These are phyloP conservation scores for Acholoe squamosa DNA, from an alignment of 2,888 invertebrate species.

Conservation along the genomic window DNA sequence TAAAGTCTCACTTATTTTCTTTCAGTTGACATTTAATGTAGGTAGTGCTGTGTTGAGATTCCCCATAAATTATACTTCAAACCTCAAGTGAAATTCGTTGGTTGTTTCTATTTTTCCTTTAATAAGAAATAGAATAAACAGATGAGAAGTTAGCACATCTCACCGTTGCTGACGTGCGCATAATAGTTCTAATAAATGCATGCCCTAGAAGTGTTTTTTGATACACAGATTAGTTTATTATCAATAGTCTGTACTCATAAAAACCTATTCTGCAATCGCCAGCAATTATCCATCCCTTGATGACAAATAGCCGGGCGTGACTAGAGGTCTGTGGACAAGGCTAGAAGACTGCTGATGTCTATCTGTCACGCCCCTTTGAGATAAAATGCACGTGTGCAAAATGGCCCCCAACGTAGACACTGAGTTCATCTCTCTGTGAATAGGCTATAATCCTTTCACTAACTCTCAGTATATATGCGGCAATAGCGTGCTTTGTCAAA, in stretches of 20 bases:
- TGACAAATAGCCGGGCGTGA: constrained; percentile 14
- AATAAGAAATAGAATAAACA: not conserved
- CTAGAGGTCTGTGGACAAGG: not conserved
- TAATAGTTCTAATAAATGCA: constrained; percentile 11
- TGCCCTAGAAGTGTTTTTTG: not conserved
- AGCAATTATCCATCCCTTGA: not conserved
- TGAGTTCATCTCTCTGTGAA: too few species aligned
- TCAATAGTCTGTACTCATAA: not conserved
- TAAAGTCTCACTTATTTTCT: not conserved
- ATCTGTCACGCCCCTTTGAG: too few species aligned
- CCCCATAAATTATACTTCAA: not conserved
- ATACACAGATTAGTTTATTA: not conserved
- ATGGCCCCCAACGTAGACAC: not conserved
- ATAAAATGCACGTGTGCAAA: not conserved
- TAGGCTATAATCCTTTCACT: too few species aligned
- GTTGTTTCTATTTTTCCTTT: constrained; percentile 6
- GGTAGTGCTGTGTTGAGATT: not conserved
- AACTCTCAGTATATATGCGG: too few species aligned
- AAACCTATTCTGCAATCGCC: not conserved
- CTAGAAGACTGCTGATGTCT: too few species aligned
- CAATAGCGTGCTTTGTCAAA: too few species aligned
- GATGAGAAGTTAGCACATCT: not conserved
- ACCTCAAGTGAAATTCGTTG: not conserved
- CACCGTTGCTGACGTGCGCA: not conserved
- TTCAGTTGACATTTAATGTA: not conserved